A percentile compares a stretch with the other conserved stretches of the same genome.
Conservation (phyloP, 2,888 invertebrate species). For the Drosophila hamatofila region DNA sequence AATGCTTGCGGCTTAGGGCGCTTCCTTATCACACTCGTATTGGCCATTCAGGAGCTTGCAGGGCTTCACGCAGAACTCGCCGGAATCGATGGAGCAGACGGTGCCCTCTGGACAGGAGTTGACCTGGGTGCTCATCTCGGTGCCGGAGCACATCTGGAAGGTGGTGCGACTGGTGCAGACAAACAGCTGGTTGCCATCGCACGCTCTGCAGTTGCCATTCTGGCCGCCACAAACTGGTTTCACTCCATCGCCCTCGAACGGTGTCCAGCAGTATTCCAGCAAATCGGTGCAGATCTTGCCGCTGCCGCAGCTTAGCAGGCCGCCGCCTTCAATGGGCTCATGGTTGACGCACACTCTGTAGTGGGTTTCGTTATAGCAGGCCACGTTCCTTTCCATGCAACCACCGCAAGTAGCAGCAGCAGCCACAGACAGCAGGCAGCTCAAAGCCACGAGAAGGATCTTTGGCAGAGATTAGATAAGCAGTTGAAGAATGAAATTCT, state of each 20-base stretch:
- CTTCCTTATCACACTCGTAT: constrained; percentile 58
- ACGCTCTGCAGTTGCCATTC: constrained; percentile 51
- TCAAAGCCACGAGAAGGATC: constrained; percentile 32
- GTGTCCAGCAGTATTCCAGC: constrained; percentile 22
- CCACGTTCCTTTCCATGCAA: constrained; percentile 63
- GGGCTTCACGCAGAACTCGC: constrained; percentile 61
- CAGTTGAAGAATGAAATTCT: background rate
- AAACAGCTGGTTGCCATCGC: constrained; percentile 57
- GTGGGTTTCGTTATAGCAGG: constrained; percentile 70
- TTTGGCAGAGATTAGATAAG: constrained; percentile 3
- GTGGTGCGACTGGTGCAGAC: constrained; percentile 74
- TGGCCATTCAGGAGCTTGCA: constrained; percentile 43
- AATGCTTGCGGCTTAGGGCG: constrained; percentile 10
- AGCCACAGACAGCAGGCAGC: constrained; percentile 23
- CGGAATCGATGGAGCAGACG: constrained; percentile 63
- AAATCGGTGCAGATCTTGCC: constrained; percentile 60
- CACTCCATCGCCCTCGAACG: background rate
- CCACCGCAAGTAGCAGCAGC: constrained; percentile 48
- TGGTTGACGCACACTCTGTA: constrained; percentile 61
- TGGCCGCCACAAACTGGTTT: constrained; percentile 35
- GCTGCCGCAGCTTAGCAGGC: constrained; percentile 43
- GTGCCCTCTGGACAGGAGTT: constrained; percentile 55
- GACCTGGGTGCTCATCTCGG: constrained; percentile 5
- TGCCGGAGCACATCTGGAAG: constrained; percentile 64
- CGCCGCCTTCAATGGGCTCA: background rate